phyloP scores from a whole-genome alignment of 2,797 vertebrate genomes.

The Pyrocephalus nanus region DNA sequence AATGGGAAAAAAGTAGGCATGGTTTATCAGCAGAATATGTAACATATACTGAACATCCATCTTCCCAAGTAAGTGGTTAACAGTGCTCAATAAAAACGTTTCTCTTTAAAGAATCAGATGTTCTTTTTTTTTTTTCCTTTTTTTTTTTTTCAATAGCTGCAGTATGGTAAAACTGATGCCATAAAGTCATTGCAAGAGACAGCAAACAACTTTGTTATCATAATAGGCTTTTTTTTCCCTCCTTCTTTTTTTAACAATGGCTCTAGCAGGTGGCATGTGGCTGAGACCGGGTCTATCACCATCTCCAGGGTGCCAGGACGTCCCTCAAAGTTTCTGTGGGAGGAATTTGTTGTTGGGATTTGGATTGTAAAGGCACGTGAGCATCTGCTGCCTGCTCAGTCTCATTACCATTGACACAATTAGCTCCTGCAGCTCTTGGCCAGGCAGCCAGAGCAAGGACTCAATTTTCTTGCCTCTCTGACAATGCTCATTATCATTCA shows the following conservation, averaged over 20 bases:
- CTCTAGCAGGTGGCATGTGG: constrained; percentile 91
- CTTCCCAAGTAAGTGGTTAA: constrained; percentile 50
- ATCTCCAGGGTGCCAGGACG: constrained; percentile 81
- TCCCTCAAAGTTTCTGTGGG: constrained; percentile 78
- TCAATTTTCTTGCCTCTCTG: constrained; percentile 70
- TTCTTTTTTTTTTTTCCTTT: constrained; percentile 34
- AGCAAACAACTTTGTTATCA: constrained; percentile 87
- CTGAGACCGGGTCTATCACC: constrained; percentile 70
- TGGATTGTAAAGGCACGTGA: constrained; percentile 95
- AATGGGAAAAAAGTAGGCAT: constrained; percentile 33
- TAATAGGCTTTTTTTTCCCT: constrained; percentile 76
- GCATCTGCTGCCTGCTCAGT: constrained; percentile 90
- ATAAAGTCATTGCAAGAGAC: constrained; percentile 79
- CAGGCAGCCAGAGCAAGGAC: constrained; percentile 68
- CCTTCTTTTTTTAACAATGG: constrained; percentile 80
- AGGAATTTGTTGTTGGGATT: constrained; percentile 84
- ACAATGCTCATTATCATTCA: constrained; percentile 75
- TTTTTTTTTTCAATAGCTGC: constrained; percentile 9
- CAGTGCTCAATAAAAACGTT: constrained; percentile 61
- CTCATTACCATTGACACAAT: constrained; percentile 91
- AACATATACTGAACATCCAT: constrained; percentile 26
- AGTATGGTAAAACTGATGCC: constrained; percentile 69
- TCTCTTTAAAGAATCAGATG: constrained; percentile 73
- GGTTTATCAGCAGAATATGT: constrained; percentile 46
- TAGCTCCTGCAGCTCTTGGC: constrained; percentile 80